A percentile compares a stretch with the other conserved stretches of the same genome.
Evolutionary conservation across 2,888 invertebrate species (phyloP).

Genomic region (Perizoma flavofasciatum): DNA sequence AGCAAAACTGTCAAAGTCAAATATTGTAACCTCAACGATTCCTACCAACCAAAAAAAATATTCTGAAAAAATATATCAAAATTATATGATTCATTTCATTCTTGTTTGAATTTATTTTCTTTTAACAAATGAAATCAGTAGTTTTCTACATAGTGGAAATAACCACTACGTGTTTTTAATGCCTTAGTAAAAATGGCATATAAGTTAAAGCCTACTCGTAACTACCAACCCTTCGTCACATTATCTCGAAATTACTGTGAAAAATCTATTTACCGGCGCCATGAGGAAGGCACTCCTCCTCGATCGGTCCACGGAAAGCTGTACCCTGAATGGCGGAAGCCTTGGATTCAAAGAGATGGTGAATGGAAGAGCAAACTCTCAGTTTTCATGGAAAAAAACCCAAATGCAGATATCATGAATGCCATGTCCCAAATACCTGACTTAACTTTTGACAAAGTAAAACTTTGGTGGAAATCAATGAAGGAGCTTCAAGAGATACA

Average conservation of each 20-base stretch:
- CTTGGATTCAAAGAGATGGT: conserved; percentile 83
- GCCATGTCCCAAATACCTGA: conserved; percentile 81
- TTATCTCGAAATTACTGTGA: conserved; percentile 59
- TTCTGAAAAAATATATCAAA: no score
- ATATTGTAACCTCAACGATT: no score
- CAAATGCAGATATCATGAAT: conserved; percentile 64
- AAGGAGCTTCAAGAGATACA: conserved; percentile 77
- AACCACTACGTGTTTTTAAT: background rate
- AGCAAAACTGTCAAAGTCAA: no score
- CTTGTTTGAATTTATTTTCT: background rate
- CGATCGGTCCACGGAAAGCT: conserved; percentile 66
- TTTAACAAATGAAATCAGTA: conserved; percentile 6
- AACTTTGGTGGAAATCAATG: conserved; percentile 82
- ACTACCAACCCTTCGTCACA: conserved; percentile 43
- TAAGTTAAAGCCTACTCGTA: conserved; percentile 45
- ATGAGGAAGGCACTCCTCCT: conserved; percentile 65
- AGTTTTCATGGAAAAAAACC: conserved; percentile 76
- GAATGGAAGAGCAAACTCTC: conserved; percentile 84
- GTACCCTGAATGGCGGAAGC: conserved; percentile 85
- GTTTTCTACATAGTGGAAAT: background rate
- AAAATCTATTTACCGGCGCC: conserved; percentile 66
- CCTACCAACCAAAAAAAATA: no score
- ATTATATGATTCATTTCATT: no score
- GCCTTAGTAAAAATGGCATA: conserved; percentile 50
- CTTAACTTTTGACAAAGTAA: conserved; percentile 74